These are phyloP conservation scores for Busseola fusca DNA, from an alignment of 2,888 invertebrate species.

Conservation along the genomic window DNA sequence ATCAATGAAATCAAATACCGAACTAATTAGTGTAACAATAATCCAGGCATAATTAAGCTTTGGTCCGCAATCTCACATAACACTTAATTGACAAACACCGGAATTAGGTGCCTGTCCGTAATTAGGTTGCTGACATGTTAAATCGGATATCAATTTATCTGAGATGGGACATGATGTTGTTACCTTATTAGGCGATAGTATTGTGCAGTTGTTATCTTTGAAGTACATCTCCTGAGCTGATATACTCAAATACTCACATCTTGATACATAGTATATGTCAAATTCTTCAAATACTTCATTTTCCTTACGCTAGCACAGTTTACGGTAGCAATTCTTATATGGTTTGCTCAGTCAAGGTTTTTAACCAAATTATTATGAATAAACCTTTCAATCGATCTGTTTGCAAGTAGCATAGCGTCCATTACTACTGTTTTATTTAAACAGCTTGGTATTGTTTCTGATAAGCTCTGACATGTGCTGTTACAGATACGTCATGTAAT, in stretches of 20 bases:
- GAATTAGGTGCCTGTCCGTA: conserved; percentile 69
- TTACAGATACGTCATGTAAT: too few species aligned
- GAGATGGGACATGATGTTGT: conserved; percentile 62
- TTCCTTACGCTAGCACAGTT: too few species aligned
- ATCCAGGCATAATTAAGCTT: conserved; percentile 79
- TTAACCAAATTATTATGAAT: too few species aligned
- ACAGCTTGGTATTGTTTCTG: too few species aligned
- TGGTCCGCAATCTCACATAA: conserved; percentile 64
- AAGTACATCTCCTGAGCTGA: conserved; percentile 1
- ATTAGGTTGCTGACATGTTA: conserved; percentile 70
- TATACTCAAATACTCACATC: background rate
- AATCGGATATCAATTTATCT: conserved; percentile 69
- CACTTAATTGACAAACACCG: conserved; percentile 57
- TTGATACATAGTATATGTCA: too few species aligned
- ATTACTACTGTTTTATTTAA: too few species aligned
- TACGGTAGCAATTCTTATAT: too few species aligned
- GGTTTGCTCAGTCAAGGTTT: too few species aligned
- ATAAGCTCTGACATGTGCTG: too few species aligned
- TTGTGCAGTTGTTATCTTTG: conserved; percentile 18
- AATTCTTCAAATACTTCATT: too few species aligned
- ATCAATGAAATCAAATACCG: conserved; percentile 50
- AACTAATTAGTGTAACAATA: conserved; percentile 77
- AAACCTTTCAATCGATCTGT: too few species aligned
- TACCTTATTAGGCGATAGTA: conserved; percentile 51
- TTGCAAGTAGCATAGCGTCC: too few species aligned